These are phyloP conservation scores for Hozukius guyotensis DNA, from an alignment of 2,797 vertebrate species.

Conservation along the genomic window DNA sequence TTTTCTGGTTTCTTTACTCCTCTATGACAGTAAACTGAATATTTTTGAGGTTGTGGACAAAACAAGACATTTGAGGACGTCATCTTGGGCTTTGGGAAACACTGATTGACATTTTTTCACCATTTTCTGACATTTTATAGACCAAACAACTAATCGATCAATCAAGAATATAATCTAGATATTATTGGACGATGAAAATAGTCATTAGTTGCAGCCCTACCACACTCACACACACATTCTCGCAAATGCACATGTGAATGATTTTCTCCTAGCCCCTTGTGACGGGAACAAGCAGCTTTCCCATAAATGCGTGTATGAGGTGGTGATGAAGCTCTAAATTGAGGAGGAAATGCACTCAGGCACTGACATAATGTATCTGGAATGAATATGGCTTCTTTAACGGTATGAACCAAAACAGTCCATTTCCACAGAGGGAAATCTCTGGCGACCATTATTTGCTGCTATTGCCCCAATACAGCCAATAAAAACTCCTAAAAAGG, in stretches of 20 bases:
- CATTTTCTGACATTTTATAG: too few relatives aligned
- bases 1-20: too few relatives aligned
- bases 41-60: too few relatives aligned
- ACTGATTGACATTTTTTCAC: too few relatives aligned
- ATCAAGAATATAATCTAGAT: too few relatives aligned
- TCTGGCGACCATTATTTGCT: background rate
- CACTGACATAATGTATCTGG: conserved; percentile 2
- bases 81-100: too few relatives aligned
- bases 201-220: too few relatives aligned
- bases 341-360: conserved; percentile 17
- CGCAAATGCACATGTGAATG: background rate
- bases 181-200: too few relatives aligned
- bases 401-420: background rate
- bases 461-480: background rate
- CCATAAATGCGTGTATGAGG: conserved; percentile 21
- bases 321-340: background rate
- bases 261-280: background rate
- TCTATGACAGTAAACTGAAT: too few relatives aligned
- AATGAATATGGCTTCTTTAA: conserved; percentile 16
- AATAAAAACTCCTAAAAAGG: background rate
- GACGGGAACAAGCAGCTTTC: conserved; percentile 2
- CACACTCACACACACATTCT: background rate
- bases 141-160: too few relatives aligned
- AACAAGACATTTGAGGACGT: too few relatives aligned
- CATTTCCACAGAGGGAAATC: conserved; percentile 8